phyloP scores from a whole-genome alignment of 1,140 invertebrate genomes.

The Brachionus koreanus region DNA sequence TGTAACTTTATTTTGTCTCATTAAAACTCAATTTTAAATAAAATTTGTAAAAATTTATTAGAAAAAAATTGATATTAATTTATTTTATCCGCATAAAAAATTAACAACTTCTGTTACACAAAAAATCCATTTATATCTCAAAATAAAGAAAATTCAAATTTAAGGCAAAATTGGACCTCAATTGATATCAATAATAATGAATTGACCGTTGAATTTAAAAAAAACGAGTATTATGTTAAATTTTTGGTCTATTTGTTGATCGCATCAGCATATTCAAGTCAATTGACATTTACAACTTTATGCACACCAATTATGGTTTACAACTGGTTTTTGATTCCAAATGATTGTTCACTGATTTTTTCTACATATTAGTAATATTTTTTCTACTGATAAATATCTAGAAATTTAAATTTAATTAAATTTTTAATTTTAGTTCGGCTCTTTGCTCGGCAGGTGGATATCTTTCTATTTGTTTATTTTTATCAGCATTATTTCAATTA shows the following conservation, averaged over 20 bases:
- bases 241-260: slow-evolving; percentile 18
- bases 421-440: background rate
- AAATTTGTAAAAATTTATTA: background rate
- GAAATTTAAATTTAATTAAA: background rate
- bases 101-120: background rate
- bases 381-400: background rate
- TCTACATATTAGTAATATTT: slow-evolving; percentile 10
- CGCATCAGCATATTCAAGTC: background rate
- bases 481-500: slow-evolving; percentile 4
- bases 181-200: slow-evolving; percentile 22
- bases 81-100: background rate
- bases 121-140: background rate
- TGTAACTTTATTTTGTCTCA: too few species aligned
- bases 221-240: slow-evolving; percentile 21
- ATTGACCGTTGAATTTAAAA: background rate
- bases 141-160: slow-evolving; percentile 5
- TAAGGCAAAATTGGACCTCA: slow-evolving; percentile 14
- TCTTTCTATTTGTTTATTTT: background rate
- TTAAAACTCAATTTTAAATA: too few species aligned
- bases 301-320: slow-evolving; percentile 31
- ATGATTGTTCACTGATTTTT: slow-evolving; percentile 15
- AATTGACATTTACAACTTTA: slow-evolving; percentile 38
- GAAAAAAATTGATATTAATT: background rate
- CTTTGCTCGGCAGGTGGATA: slow-evolving; percentile 10
- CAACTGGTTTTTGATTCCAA: slow-evolving; percentile 34